Percentiles rank a stretch among this genome's conserved stretches.
phyloP scores from a whole-genome alignment of 2,797 vertebrate species.

The Anguilla anguilla region DNA sequence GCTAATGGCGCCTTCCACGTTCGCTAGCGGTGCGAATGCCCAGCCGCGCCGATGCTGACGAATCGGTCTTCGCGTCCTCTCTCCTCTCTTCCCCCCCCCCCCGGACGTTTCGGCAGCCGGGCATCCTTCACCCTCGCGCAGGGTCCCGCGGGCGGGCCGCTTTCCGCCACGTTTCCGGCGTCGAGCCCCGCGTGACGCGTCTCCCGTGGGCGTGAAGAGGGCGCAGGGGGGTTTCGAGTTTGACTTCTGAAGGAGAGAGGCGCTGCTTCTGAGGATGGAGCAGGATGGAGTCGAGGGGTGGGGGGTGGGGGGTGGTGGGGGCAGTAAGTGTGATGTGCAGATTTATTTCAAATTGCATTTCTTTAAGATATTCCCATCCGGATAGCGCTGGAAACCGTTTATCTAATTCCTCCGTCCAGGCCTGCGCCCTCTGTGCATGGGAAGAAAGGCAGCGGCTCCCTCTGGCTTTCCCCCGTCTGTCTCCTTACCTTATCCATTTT shows the following conservation, averaged over 20 bases:
- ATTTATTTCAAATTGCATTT: neutral
- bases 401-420: neutral
- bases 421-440: neutral
- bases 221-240: neutral
- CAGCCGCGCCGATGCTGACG: conserved; percentile 8
- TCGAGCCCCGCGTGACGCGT: neutral
- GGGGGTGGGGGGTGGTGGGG: neutral
- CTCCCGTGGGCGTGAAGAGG: neutral
- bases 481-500: neutral
- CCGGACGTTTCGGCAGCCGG: neutral
- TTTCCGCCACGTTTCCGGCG: neutral
- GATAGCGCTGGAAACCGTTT: neutral
- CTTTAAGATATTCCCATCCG: neutral
- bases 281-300: neutral
- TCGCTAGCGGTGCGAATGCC: conserved; percentile 25
- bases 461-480: neutral
- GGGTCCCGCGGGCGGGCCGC: neutral
- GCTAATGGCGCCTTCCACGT: conserved; percentile 16
- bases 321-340: neutral
- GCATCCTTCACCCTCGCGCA: conserved; percentile 3
- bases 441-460: neutral
- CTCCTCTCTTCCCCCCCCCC: neutral
- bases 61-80: conserved; percentile 18
- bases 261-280: neutral
- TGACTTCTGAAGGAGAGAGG: conserved; percentile 9